These are phyloP conservation scores for Panthera uncia DNA, from an alignment of 2,113 vertebrate species.

Conservation along the genomic window DNA sequence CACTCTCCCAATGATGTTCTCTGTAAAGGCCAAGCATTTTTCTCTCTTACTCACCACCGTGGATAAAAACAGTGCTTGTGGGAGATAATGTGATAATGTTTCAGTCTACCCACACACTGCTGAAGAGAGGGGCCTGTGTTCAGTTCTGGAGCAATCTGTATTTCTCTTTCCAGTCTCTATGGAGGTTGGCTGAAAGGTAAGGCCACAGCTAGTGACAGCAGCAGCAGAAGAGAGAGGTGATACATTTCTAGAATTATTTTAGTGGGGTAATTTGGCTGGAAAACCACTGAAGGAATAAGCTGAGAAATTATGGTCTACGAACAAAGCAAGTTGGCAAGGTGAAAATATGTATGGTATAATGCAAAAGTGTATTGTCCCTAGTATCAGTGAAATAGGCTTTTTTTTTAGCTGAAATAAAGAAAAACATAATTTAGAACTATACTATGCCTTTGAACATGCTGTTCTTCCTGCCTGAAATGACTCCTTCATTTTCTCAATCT, in stretches of 20 bases:
- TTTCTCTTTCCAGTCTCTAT: background rate
- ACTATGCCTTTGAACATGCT: background rate
- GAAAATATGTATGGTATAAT: background rate
- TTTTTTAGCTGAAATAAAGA: background rate
- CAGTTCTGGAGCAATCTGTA: background rate
- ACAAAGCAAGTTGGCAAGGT: constrained; percentile 50
- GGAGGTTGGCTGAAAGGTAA: constrained; percentile 29
- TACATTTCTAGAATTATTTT: constrained; percentile 15
- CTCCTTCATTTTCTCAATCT: background rate
- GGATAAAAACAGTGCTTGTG: background rate
- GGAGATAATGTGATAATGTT: background rate
- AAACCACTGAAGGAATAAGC: constrained; percentile 31
- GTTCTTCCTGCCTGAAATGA: background rate
- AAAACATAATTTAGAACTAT: background rate
- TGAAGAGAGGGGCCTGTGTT: background rate
- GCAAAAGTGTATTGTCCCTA: background rate
- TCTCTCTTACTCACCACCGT: background rate
- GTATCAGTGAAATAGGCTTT: background rate
- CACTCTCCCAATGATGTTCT: background rate
- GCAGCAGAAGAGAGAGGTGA: background rate
- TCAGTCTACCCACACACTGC: background rate
- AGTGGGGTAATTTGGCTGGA: constrained; percentile 33
- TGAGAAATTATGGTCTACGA: constrained; percentile 26
- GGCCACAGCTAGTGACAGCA: background rate
- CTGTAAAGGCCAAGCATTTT: background rate